A percentile compares a stretch with the other conserved stretches of the same genome.
These are phyloP conservation scores for Drosophila eohydei DNA, from an alignment of 2,888 invertebrate genomes.

Conservation along the genomic window DNA sequence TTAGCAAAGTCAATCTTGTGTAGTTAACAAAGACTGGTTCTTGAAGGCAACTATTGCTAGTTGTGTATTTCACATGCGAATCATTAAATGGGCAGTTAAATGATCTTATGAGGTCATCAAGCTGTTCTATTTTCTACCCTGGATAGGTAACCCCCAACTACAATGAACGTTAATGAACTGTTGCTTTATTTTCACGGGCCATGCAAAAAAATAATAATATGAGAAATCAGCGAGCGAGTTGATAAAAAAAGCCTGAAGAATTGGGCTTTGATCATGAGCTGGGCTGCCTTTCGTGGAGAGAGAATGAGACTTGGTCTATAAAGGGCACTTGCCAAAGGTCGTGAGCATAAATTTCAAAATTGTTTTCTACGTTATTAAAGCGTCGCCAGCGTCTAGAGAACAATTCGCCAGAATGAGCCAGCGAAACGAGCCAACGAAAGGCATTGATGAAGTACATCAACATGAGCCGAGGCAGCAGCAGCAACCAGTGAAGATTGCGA, in stretches of 20 bases:
- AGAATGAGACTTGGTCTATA: slow-evolving; percentile 33
- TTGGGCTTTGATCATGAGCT: slow-evolving; percentile 17
- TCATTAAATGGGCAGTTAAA: slow-evolving; percentile 1
- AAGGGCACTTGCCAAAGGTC: slow-evolving; percentile 66
- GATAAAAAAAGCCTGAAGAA: slow-evolving; percentile 6
- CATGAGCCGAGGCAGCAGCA: slow-evolving; percentile 33
- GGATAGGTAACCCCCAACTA: slow-evolving; percentile 47
- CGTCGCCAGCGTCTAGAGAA: slow-evolving; percentile 44
- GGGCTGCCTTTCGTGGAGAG: slow-evolving; percentile 4
- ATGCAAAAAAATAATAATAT: slow-evolving; percentile 15
- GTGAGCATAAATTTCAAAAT: slow-evolving; percentile 79
- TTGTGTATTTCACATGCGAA: neutral
- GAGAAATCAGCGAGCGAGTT: slow-evolving; percentile 23
- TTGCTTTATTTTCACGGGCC: slow-evolving; percentile 14
- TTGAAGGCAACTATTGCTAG: neutral
- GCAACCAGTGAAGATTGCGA: slow-evolving; percentile 15
- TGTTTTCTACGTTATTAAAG: slow-evolving; percentile 67
- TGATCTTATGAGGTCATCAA: slow-evolving; percentile 23
- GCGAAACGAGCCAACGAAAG: slow-evolving; percentile 34
- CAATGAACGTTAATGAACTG: slow-evolving; percentile 44
- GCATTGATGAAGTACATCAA: slow-evolving; percentile 73
- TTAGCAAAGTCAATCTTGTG: neutral
- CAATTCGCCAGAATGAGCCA: slow-evolving; percentile 48
- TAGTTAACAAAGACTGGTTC: neutral
- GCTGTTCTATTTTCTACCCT: slow-evolving; percentile 1